Evolutionary conservation across 2,797 vertebrate genomes (phyloP), one percentile per base, ranked within the genome.

Genomic region (Macroramphosus scolopax): DNA sequence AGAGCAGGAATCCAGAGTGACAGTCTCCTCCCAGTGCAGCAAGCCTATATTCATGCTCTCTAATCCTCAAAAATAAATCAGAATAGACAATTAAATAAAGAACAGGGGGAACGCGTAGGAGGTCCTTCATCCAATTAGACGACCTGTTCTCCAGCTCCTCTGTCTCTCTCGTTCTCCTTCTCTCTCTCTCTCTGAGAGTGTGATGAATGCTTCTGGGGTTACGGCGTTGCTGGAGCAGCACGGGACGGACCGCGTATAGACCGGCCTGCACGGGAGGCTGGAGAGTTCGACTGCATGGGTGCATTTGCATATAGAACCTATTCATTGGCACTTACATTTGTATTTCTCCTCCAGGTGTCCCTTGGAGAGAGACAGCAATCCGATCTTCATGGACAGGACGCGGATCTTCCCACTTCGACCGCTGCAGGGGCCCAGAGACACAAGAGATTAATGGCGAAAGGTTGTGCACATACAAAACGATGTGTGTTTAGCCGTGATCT

Each of bases 301-400:
- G n/a, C n/a, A n/a, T n/a, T n/a, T n/a, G n/a, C 3, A 2, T 20
- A 44, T 40, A 11, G 17, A 8, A 61, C 37, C 16, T 5, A 2
- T 46, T 52, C 16, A 2, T 2, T 32, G 18, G 16, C 37, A 86
- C 95, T 91, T 91, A 95, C 96, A 93, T 93, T 92, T 93, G 81
- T 98, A 99, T 68, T 99, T 99, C 73, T 99, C 95, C 73, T 98
- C 96, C 77, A 98, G 86, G 66, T 96, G 93, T 29, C 95, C 96
- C 74, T 98, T 99, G 58, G 92, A 97, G 54, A 99, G 93, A 53
- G 93, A 96, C 35, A 97, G 94, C 73, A 98, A 78, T 37, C 95
- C 95, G 38, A 98, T 96, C 89, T 97, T 97, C 89, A 96, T 89
- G 53, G 96, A 98, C 55, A 97, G 91, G 52, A 94, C 93, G 17